Base-by-base conservation (phyloP, 2,888 invertebrate species). In the Trachelus troglodyta region DNA sequence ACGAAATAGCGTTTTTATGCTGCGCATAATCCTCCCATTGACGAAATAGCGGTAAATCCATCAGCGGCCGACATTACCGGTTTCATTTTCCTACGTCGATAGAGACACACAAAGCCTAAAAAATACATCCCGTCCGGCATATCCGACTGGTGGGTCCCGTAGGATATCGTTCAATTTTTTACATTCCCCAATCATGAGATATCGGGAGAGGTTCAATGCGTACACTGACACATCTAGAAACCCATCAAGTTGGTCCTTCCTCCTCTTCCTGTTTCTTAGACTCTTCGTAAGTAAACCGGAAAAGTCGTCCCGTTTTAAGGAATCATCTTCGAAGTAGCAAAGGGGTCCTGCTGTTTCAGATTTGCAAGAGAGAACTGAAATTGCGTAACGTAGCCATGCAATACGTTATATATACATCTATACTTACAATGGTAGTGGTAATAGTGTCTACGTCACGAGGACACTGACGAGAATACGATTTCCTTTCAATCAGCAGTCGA, bases 1-100 rank as follows among this genome's bases (percentile, higher is more conserved):
- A 81, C 85, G 84, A 89, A 90, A 91, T 90, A 89, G 90, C 88
- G 87, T 89, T 90, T 91, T 91, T 91, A 91, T 91, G 87, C 90
- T 84, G 81, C 86, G 91, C 89, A 91, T 91, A 91, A 91, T 91
- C 87, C 87, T 79, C 82, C 89, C 88, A 91, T 91, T 89, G 85
- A 85, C 76, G 81, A 84, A 89, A 90, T 88, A 88, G 88, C 84
- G 82, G 84, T 81, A 85, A 88, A 90, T 90, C 89, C 87, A 88
- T 90, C 90, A 90, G 90, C 89, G 90, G 89, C 88, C 82, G 82
- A 84, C 88, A 89, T 88, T 89, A 87, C 88, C 88, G 89, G 86
- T 87, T 87, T 88, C 88, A 90, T 89, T 89, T 89, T 90, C 87
- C 87, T 86, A 87, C 85, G 85, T 84, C 87, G 89, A 89, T 85